Percentiles rank a stretch among this genome's conserved stretches.
Conservation (phyloP, 2,797 vertebrate species). For the Sylvia borin region DNA sequence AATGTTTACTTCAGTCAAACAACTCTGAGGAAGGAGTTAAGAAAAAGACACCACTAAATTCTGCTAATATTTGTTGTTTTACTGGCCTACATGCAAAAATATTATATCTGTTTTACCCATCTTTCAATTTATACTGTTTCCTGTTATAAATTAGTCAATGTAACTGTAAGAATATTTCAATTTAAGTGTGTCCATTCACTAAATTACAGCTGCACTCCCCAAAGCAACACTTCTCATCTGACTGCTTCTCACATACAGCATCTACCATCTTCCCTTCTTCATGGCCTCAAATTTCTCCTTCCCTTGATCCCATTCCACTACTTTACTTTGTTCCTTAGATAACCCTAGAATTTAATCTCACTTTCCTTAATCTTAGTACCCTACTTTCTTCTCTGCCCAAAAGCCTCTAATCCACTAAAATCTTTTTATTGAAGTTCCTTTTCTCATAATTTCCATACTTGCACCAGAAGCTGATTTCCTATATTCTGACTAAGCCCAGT, state of each 20-base stretch:
- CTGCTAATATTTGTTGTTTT: not conserved
- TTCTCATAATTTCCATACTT: not conserved
- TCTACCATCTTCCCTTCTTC: not conserved
- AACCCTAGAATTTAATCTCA: not conserved
- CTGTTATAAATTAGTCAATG: not conserved
- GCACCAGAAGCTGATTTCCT: not conserved
- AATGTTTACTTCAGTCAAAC: not conserved
- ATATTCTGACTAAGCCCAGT: not conserved
- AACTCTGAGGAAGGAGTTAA: not conserved
- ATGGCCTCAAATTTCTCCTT: not conserved
- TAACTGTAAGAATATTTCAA: not conserved
- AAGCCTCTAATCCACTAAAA: not conserved
- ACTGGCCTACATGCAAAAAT: not conserved
- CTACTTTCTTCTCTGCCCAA: not conserved
- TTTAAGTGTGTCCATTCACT: not conserved
- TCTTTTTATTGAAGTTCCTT: not conserved
- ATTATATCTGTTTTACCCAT: not conserved
- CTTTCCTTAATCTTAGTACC: not conserved
- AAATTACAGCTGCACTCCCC: rapidly evolving
- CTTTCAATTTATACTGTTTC: not conserved
- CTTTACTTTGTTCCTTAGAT: not conserved
- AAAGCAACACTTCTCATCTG: not conserved
- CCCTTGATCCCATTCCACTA: not conserved
- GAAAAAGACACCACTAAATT: not conserved
- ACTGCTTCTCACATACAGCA: not conserved